These are phyloP conservation scores for Elanus axillaris DNA, from an alignment of 2,113 vertebrate genomes.

Conservation along the genomic window DNA sequence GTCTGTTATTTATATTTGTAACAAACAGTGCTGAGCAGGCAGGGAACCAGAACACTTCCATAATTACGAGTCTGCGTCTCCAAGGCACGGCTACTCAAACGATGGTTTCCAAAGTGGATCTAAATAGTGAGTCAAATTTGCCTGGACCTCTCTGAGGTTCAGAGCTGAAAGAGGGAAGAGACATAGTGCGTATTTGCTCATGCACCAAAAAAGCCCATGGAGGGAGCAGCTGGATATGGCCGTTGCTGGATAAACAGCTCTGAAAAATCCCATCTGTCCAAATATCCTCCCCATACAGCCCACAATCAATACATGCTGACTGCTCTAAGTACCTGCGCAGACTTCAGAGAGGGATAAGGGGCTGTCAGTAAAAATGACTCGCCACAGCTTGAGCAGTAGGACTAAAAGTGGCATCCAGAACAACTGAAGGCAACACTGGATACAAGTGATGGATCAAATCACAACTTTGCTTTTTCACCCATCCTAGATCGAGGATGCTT, in stretches of 20 bases:
- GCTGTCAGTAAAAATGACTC: not conserved
- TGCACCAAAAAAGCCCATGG: not conserved
- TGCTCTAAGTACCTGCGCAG: not conserved
- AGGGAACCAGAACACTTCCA: not conserved
- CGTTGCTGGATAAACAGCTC: not conserved
- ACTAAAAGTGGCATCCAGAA: not conserved
- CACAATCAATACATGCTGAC: not conserved
- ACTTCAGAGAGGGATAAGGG: not conserved
- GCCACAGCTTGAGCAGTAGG: not conserved
- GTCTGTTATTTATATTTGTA: not conserved
- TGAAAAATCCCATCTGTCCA: not conserved
- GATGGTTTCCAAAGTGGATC: not conserved
- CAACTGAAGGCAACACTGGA: not conserved
- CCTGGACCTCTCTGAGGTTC: not conserved
- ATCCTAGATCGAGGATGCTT: not conserved
- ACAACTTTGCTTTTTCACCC: not conserved
- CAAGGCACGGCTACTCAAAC: not conserved
- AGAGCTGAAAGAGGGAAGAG: not conserved
- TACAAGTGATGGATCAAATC: not conserved
- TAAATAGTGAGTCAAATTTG: not conserved
- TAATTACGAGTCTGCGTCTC: not conserved
- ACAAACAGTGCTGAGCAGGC: not conserved
- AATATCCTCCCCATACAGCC: not conserved
- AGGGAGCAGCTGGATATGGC: not conserved
- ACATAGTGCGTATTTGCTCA: fast-evolving